Conservation (phyloP, 2,797 vertebrate genomes). For the Sebastes iracundus region DNA sequence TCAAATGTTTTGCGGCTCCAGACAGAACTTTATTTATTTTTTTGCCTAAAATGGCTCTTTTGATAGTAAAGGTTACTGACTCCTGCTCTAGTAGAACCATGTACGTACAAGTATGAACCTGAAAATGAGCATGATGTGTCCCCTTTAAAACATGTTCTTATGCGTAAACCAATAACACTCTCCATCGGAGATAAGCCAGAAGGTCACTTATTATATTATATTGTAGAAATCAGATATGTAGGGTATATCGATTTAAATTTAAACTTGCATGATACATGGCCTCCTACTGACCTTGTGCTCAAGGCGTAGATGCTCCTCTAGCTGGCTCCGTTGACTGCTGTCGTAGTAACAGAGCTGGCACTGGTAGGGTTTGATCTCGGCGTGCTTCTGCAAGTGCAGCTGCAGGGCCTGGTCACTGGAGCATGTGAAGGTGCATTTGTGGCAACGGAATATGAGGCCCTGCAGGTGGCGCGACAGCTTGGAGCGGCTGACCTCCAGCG, state of each 20-base stretch:
- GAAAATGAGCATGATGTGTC: no score
- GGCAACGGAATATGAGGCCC: conserved; percentile 96
- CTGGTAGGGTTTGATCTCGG: conserved; percentile 95
- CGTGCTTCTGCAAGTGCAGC: conserved; percentile 96
- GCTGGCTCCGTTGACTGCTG: conserved; percentile 91
- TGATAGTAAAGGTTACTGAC: no score
- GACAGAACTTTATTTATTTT: no score
- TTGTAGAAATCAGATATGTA: not conserved
- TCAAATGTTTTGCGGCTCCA: no score
- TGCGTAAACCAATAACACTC: not conserved
- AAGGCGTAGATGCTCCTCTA: conserved; percentile 92
- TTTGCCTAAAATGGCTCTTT: no score
- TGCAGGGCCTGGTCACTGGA: conserved; percentile 95
- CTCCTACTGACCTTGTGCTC: conserved; percentile 92
- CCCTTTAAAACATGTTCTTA: not conserved
- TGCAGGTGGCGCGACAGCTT: conserved; percentile 97
- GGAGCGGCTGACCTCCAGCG: conserved; percentile 96
- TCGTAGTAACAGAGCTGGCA: conserved; percentile 98
- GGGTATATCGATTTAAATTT: not conserved
- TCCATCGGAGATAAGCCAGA: not conserved
- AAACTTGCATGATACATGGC: not conserved
- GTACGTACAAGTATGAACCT: no score
- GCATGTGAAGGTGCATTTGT: conserved; percentile 99
- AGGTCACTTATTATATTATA: not conserved
- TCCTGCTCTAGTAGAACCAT: no score